Base-by-base conservation (phyloP, 2,888 invertebrate genomes). In the Cordilura impudica region DNA sequence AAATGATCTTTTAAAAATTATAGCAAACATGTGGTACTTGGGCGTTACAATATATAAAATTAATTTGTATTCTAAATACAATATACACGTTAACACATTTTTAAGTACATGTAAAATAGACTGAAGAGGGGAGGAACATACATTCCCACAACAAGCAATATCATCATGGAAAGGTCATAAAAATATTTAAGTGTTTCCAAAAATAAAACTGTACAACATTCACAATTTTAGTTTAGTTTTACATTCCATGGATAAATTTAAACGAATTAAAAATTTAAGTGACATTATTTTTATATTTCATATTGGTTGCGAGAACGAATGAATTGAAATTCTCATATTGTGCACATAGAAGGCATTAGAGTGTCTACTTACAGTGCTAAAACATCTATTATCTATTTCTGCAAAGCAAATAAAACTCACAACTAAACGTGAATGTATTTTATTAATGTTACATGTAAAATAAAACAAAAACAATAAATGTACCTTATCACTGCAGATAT, bases 21-120 rank as follows among this genome's bases (percentile, higher is more conserved):
- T 56, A 35, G 63, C 63, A 63, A 72, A 56, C 72, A 72, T 49
- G 54, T 65, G 72, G 54, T 10, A 49, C 8, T 49, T 69, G 29
- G 29, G 53, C 53, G 51, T 51, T 35, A 12, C 35, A 6, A 35
- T 35, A 31, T 31, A 35, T n/a, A n/a, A 39, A 39, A 39, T 39
- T n/a, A n/a, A 39, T 39, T 39, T n/a, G n/a, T 39, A n/a, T 39
- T 39, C 35, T 39, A 39, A 39, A 39, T n/a, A n/a, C n/a, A n/a
- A n/a, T n/a, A 39, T 39, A 39, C 3, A 39, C 3, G 0, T 35
- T 6, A 3, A 12, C 10, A n/a, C 35, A 39, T 39, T n/a, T n/a
- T 35, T 12, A 6, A 39, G 8, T 2, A n/a, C 35, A 26, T 26
- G 4, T n/a, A 39, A n/a, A 39, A n/a, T 2, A 39, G 12, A 39